These are phyloP conservation scores for Anoplolepis gracilipes DNA, from an alignment of 1,140 invertebrate species.

Conservation along the genomic window DNA sequence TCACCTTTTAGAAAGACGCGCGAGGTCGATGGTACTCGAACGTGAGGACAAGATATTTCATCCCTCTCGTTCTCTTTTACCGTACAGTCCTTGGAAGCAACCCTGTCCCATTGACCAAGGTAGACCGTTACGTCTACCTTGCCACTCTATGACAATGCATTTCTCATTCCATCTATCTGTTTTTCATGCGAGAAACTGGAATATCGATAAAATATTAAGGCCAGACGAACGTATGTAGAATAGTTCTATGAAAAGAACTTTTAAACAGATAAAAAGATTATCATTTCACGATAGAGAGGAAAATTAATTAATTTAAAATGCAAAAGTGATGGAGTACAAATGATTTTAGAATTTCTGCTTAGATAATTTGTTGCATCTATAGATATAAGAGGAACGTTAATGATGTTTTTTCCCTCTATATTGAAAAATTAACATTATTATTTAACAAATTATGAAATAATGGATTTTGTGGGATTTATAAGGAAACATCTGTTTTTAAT, in stretches of 20 bases:
- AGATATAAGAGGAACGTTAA: background rate
- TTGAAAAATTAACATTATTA: too few relatives aligned
- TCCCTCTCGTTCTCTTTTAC: constrained; percentile 61
- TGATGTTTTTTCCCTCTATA: background rate
- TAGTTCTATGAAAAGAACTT: constrained; percentile 26
- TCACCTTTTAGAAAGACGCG: constrained; percentile 73
- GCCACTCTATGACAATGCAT: constrained; percentile 75
- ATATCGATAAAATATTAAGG: constrained; percentile 74
- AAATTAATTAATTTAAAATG: constrained; percentile 33
- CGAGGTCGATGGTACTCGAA: constrained; percentile 75
- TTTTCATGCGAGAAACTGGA: constrained; percentile 63
- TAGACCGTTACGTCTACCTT: constrained; percentile 36
- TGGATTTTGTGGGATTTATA: background rate
- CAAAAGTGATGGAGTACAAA: background rate
- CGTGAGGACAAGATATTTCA: constrained; percentile 69
- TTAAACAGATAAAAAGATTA: constrained; percentile 22
- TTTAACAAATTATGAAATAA: background rate
- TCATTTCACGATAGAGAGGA: background rate
- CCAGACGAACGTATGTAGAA: constrained; percentile 54
- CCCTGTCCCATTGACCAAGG: constrained; percentile 23
- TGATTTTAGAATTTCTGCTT: background rate
- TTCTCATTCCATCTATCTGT: constrained; percentile 55
- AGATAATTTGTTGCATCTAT: background rate
- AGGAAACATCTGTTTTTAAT: background rate
- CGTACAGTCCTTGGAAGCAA: constrained; percentile 31